Percentiles rank a stretch among this genome's conserved stretches.
These are phyloP conservation scores for Sarcophaga bullata DNA, from an alignment of 1,140 invertebrate genomes.

Conservation along the genomic window DNA sequence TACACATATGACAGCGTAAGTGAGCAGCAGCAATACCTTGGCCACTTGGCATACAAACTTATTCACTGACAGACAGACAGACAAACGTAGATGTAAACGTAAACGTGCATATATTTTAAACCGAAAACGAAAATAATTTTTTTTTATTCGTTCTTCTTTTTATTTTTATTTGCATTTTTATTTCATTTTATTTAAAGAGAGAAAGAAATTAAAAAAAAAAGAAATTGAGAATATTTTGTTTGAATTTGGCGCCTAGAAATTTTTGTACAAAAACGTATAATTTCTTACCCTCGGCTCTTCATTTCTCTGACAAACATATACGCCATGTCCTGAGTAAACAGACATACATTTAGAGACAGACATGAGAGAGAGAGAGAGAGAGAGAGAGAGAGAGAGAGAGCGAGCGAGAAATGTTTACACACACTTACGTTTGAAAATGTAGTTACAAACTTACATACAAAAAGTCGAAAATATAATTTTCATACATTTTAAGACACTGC, in stretches of 20 bases:
- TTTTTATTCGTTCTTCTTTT: too few relatives aligned
- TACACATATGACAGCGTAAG: background rate
- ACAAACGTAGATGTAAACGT: too few relatives aligned
- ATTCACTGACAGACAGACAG: too few relatives aligned
- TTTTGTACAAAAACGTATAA: background rate
- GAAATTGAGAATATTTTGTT: background rate
- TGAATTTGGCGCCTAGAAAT: constrained; percentile 5
- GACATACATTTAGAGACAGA: constrained; percentile 8
- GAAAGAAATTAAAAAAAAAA: too few relatives aligned
- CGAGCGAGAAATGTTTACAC: background rate
- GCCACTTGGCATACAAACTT: background rate
- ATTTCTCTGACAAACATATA: background rate
- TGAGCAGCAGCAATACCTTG: background rate
- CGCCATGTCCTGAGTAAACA: constrained; percentile 11
- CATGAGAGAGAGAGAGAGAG: background rate
- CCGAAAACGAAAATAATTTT: too few relatives aligned
- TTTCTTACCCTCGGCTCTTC: background rate
- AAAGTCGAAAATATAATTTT: background rate
- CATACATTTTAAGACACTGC: background rate
- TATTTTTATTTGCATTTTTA: too few relatives aligned
- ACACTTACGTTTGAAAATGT: background rate
- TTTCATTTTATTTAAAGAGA: too few relatives aligned
- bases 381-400: background rate
- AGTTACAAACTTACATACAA: background rate
- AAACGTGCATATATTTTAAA: too few relatives aligned